Evolutionary conservation across 2,113 vertebrate species (phyloP).

Genomic region (Caranx melampygus): DNA sequence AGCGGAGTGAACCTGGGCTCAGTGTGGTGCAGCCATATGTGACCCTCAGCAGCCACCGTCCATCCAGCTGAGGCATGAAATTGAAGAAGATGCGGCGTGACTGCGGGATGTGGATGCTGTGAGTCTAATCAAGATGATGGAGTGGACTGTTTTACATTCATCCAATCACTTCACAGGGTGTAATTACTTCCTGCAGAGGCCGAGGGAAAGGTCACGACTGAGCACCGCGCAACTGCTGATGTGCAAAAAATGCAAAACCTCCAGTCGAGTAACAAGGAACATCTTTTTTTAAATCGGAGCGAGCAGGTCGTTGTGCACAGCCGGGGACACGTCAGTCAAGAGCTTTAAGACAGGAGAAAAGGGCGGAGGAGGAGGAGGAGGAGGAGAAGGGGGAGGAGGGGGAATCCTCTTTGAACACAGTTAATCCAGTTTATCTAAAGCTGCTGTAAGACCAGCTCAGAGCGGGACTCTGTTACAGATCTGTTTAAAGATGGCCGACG

Average conservation of each 20-base stretch:
- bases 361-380: too few species aligned
- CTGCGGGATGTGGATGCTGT: background rate
- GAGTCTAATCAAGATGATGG: slow-evolving; percentile 25
- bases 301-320: background rate
- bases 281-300: background rate
- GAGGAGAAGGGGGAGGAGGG: background rate
- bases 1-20: too few species aligned
- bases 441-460: background rate
- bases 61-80: slow-evolving; percentile 34
- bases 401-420: background rate
- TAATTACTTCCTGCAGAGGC: background rate
- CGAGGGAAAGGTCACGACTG: background rate
- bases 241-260: background rate
- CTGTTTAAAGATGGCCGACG: background rate
- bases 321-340: background rate
- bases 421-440: background rate
- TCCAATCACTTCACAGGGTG: background rate
- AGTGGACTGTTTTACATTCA: slow-evolving; percentile 19
- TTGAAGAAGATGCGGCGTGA: background rate
- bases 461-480: background rate
- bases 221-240: background rate
- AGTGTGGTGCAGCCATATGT: background rate
- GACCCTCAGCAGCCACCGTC: background rate
- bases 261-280: background rate
- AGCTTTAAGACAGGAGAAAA: background rate